Conservation (phyloP, 2,888 invertebrate genomes). For the Phorcus lineatus region DNA sequence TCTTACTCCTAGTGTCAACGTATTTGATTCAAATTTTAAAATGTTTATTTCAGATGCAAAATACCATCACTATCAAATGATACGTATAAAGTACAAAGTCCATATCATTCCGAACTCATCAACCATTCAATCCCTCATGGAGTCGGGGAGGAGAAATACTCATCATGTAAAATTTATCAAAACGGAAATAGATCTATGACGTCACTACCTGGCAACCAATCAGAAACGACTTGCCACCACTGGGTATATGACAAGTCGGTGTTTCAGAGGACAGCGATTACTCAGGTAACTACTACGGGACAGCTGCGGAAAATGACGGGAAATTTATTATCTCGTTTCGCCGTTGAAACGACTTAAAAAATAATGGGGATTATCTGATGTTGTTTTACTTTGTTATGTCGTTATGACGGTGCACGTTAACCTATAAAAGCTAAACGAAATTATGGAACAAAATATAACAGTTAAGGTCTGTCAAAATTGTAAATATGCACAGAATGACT, state of each 20-base stretch:
- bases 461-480: too few species aligned
- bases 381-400: too few species aligned
- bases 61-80: background rate
- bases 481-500: too few species aligned
- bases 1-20: too few species aligned
- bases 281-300: background rate
- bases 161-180: background rate
- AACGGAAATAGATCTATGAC: background rate
- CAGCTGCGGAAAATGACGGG: too few species aligned
- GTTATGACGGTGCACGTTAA: too few species aligned
- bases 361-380: too few species aligned
- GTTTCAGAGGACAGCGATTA: background rate
- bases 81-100: conserved; percentile 8
- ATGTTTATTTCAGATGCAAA: background rate
- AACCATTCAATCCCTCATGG: background rate
- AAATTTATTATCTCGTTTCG: too few species aligned
- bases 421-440: too few species aligned
- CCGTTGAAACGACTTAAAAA: too few species aligned
- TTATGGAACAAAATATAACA: too few species aligned
- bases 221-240: background rate
- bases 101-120: background rate
- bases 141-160: background rate
- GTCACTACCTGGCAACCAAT: background rate
- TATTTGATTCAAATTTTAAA: too few species aligned
- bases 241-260: background rate